phyloP scores from a whole-genome alignment of 2,113 vertebrate genomes.

The Brevimyrus niger region DNA sequence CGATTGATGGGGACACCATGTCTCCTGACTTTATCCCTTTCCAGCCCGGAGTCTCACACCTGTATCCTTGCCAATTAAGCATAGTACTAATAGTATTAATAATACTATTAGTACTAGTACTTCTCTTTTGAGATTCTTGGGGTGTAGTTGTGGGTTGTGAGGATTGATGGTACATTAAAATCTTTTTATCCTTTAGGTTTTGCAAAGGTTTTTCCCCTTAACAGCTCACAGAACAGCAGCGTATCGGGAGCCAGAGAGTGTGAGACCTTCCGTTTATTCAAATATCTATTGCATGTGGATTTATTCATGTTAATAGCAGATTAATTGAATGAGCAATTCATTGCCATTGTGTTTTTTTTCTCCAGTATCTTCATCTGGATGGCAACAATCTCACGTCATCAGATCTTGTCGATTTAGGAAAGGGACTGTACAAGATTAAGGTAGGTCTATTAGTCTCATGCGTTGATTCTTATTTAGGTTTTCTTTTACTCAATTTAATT shows the following conservation, averaged over 20 bases:
- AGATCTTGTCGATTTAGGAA: constrained; percentile 83
- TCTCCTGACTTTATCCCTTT: constrained; percentile 86
- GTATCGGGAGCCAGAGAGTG: constrained; percentile 56
- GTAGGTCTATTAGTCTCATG: constrained; percentile 48
- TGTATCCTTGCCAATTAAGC: constrained; percentile 76
- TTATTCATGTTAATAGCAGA: background rate
- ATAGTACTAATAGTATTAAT: background rate
- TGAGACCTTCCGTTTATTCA: constrained; percentile 32
- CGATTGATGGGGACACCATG: constrained; percentile 88
- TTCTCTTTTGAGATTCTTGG: background rate
- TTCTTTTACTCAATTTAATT: background rate
- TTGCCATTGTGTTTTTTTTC: constrained; percentile 26
- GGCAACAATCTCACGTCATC: constrained; percentile 80
- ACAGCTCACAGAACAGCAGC: constrained; percentile 24
- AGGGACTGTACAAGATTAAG: constrained; percentile 89
- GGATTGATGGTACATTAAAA: background rate
- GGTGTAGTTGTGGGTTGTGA: background rate
- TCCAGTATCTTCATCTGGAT: constrained; percentile 78
- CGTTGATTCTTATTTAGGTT: background rate
- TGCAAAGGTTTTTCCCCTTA: constrained; percentile 28
- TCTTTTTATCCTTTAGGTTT: background rate
- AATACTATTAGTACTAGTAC: background rate
- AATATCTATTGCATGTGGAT: background rate
- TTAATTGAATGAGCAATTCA: background rate
- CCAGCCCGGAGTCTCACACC: constrained; percentile 78